Percentiles rank a stretch among this genome's conserved stretches.
Conservation (phyloP, 2,888 invertebrate genomes). For the Callosobruchus maculatus region DNA sequence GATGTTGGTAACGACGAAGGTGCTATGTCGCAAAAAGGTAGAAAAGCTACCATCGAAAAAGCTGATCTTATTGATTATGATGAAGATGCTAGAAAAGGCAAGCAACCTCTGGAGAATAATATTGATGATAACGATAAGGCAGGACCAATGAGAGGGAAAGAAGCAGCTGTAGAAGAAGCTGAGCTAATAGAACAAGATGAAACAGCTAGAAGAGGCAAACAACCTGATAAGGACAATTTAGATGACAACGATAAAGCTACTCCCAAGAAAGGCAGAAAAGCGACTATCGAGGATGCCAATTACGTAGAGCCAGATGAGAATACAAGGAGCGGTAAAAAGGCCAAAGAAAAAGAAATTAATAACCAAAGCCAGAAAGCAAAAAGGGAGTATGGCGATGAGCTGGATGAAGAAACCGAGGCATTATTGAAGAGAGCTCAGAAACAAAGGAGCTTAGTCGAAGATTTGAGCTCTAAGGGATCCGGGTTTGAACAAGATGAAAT, state of each 20-base stretch:
- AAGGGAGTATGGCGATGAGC: slow-evolving; percentile 52
- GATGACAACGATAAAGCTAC: slow-evolving; percentile 37
- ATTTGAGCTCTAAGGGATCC: slow-evolving; percentile 55
- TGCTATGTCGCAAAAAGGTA: slow-evolving; percentile 5
- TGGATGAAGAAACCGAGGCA: slow-evolving; percentile 61
- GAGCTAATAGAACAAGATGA: slow-evolving; percentile 20
- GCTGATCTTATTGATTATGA: slow-evolving; percentile 9
- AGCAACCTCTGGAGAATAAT: slow-evolving; percentile 15
- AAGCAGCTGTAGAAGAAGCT: slow-evolving; percentile 25
- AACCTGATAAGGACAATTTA: slow-evolving; percentile 5
- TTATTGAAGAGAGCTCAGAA: slow-evolving; percentile 62
- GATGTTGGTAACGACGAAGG: slow-evolving; percentile 8
- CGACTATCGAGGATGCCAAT: slow-evolving; percentile 30
- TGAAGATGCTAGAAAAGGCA: slow-evolving; percentile 18
- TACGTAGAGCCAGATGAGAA: slow-evolving; percentile 23
- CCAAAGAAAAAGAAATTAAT: slow-evolving; percentile 24
- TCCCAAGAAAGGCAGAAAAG: slow-evolving; percentile 37
- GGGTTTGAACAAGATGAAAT: slow-evolving; percentile 20
- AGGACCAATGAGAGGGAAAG: slow-evolving; percentile 36
- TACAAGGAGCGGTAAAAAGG: slow-evolving; percentile 14
- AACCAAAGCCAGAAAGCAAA: slow-evolving; percentile 33
- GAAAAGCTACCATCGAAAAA: slow-evolving; percentile 4
- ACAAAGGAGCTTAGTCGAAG: slow-evolving; percentile 67
- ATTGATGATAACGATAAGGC: slow-evolving; percentile 18
- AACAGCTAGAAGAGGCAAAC: slow-evolving; percentile 10